A percentile compares a stretch with the other conserved stretches of the same genome.
These are phyloP conservation scores for Pandemis corylana DNA, from an alignment of 2,888 invertebrate genomes.

Conservation along the genomic window DNA sequence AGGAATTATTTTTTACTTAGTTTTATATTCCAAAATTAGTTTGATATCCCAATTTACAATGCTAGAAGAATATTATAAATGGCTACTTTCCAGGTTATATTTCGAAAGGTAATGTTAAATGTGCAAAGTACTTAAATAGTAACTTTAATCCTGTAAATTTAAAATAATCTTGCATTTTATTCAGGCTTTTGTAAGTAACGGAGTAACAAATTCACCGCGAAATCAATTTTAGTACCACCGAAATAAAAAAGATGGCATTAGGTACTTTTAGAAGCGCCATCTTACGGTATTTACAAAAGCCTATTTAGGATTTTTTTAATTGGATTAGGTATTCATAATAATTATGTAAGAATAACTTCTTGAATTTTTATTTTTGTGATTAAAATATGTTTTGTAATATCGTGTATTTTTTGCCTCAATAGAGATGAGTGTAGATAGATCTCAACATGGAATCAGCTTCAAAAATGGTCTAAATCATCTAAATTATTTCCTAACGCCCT, in stretches of 20 bases:
- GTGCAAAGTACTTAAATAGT: neutral
- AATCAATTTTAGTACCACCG: neutral
- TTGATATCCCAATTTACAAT: neutral
- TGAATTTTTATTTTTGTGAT: conserved; percentile 37
- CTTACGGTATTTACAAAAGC: neutral
- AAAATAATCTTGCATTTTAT: neutral
- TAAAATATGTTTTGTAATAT: conserved; percentile 32
- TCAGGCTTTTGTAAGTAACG: neutral
- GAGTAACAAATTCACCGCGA: neutral
- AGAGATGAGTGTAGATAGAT: no score
- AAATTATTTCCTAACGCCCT: no score
- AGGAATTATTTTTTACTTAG: conserved; percentile 13
- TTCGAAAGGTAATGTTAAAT: neutral
- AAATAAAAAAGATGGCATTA: conserved; percentile 8
- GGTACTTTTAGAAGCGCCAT: neutral
- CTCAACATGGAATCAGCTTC: no score
- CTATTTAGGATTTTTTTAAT: neutral
- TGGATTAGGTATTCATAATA: neutral
- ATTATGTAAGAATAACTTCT: neutral
- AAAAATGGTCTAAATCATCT: no score
- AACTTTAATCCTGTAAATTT: neutral
- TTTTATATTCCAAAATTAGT: neutral
- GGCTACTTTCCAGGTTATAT: neutral
- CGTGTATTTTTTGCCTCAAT: conserved; percentile 4
- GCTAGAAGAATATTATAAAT: neutral